phyloP scores from a whole-genome alignment of 1,140 invertebrate genomes.

The Pteromalus puparum region DNA sequence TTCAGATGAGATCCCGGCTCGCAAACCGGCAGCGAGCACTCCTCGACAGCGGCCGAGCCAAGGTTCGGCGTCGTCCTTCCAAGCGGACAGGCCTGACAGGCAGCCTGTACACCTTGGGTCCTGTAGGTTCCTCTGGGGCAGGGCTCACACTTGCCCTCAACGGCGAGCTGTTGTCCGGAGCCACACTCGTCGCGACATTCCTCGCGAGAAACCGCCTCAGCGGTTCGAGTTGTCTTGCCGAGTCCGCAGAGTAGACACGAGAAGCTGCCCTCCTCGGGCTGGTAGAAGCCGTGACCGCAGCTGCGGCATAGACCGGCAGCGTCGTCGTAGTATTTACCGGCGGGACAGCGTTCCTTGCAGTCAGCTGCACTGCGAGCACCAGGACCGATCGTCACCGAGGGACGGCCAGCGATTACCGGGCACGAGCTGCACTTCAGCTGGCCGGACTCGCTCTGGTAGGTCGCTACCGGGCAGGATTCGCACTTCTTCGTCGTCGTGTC shows the following conservation, averaged over 20 bases:
- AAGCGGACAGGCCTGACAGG: conserved; percentile 91
- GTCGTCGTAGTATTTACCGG: conserved; percentile 94
- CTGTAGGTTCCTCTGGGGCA: conserved; percentile 95
- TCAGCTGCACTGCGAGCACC: conserved; percentile 91
- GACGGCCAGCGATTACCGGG: conserved; percentile 89
- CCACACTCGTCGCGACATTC: conserved; percentile 94
- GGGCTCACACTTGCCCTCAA: conserved; percentile 93
- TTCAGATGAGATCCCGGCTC: conserved; percentile 91
- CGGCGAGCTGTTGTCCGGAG: conserved; percentile 90
- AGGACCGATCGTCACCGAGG: conserved; percentile 89
- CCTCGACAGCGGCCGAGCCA: conserved; percentile 88
- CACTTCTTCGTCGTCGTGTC: conserved; percentile 86
- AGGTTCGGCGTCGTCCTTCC: conserved; percentile 91
- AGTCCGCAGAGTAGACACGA: conserved; percentile 91
- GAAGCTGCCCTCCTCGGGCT: conserved; percentile 93
- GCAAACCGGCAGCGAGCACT: conserved; percentile 94
- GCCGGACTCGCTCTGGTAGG: conserved; percentile 95
- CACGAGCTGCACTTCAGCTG: conserved; percentile 92
- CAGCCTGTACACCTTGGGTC: conserved; percentile 89
- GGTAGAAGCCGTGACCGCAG: conserved; percentile 96
- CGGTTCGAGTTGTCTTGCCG: conserved; percentile 94
- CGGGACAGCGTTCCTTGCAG: conserved; percentile 94
- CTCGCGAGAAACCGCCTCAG: conserved; percentile 90
- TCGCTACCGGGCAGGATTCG: conserved; percentile 89
- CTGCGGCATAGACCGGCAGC: conserved; percentile 88